These are phyloP conservation scores for Drosophila ohnishii DNA, from an alignment of 1,140 invertebrate species.

Conservation along the genomic window DNA sequence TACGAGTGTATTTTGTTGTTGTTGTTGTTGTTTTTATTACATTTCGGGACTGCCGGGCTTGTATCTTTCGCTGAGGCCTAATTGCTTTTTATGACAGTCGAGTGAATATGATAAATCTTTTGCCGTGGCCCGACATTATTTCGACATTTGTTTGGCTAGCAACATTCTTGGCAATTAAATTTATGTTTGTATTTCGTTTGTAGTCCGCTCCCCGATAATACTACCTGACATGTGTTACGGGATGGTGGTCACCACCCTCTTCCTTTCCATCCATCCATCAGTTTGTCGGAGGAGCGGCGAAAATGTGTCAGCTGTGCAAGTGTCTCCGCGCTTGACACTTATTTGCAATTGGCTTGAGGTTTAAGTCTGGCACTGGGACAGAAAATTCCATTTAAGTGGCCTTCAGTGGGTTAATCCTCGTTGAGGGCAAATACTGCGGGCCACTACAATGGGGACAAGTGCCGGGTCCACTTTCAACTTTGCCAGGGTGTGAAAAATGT, in stretches of 20 bases:
- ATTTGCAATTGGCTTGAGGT: constrained; percentile 68
- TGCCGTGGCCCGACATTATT: constrained; percentile 69
- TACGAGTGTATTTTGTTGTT: constrained; percentile 23
- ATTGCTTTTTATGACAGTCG: constrained; percentile 81
- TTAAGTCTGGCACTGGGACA: constrained; percentile 21
- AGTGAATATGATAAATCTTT: constrained; percentile 80
- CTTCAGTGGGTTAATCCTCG: constrained; percentile 19
- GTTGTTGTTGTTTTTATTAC: constrained; percentile 61
- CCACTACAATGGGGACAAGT: constrained; percentile 38
- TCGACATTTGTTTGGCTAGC: constrained; percentile 75
- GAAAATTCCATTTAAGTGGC: constrained; percentile 31
- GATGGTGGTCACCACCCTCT: constrained; percentile 19
- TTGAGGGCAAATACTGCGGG: constrained; percentile 32
- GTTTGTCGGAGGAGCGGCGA: constrained; percentile 13
- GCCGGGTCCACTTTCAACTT: constrained; percentile 7
- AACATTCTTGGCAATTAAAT: constrained; percentile 79
- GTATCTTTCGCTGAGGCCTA: constrained; percentile 71
- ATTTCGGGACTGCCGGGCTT: constrained; percentile 63
- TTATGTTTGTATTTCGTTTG: constrained; percentile 58
- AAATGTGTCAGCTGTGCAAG: constrained; percentile 68
- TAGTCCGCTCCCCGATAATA: constrained; percentile 52
- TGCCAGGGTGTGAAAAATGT: not conserved
- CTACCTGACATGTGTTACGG: constrained; percentile 72
- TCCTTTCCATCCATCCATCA: constrained; percentile 17
- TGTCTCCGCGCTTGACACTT: constrained; percentile 65